A percentile compares a stretch with the other conserved stretches of the same genome.
These are phyloP conservation scores for Mormoops blainvillei DNA, from an alignment of 2,113 vertebrate species.

Conservation along the genomic window DNA sequence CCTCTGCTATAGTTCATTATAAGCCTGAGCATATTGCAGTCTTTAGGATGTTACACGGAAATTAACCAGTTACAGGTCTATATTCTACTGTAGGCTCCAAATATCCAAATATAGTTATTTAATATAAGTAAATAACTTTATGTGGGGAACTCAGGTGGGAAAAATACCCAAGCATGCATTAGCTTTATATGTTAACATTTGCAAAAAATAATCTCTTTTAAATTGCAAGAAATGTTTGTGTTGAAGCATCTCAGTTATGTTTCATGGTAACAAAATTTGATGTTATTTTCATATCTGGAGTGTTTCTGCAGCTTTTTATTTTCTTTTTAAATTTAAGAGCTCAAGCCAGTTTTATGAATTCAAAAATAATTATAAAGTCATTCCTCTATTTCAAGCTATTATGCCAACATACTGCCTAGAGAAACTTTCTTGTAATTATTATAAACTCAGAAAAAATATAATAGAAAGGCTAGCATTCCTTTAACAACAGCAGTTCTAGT, in stretches of 20 bases:
- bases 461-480: slow-evolving; percentile 47
- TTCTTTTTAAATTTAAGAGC: background rate
- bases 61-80: background rate
- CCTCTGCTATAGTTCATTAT: background rate
- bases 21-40: background rate
- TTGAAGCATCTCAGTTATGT: background rate
- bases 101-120: background rate
- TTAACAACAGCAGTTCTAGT: slow-evolving; percentile 9
- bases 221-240: slow-evolving; percentile 8
- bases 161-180: background rate
- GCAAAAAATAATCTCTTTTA: background rate
- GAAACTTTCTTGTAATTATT: slow-evolving; percentile 43
- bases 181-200: background rate
- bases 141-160: background rate
- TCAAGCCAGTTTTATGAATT: slow-evolving; percentile 10
- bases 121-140: background rate
- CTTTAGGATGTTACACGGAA: background rate
- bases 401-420: background rate
- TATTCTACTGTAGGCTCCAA: background rate
- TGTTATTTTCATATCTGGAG: background rate
- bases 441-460: slow-evolving; percentile 30
- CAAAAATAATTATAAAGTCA: background rate
- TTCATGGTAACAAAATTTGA: background rate
- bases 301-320: background rate
- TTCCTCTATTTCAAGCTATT: slow-evolving; percentile 28